Conservation (phyloP, 2,797 vertebrate species). For the Geotrypetes seraphini region DNA sequence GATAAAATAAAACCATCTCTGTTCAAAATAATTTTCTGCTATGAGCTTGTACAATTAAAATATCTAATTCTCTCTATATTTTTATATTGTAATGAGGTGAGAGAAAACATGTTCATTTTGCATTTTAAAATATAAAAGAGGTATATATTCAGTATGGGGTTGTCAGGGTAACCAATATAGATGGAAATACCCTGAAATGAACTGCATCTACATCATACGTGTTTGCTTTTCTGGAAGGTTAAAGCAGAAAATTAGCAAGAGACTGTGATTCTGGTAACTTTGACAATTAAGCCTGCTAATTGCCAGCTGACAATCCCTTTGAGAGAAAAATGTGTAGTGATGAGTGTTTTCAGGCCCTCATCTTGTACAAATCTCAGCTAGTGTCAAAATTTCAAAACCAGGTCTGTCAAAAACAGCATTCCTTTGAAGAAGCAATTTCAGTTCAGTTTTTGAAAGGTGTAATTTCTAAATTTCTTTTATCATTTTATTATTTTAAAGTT, state of each 20-base stretch:
- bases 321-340: background rate
- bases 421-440: background rate
- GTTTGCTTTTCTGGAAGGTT: conserved; percentile 11
- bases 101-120: background rate
- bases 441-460: background rate
- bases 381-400: background rate
- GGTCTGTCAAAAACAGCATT: background rate
- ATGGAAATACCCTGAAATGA: conserved; percentile 20
- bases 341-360: background rate
- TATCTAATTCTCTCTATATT: background rate
- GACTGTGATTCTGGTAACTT: conserved; percentile 22
- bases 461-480: too few relatives aligned
- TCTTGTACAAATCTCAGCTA: background rate
- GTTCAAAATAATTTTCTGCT: conserved; percentile 2
- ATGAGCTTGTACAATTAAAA: background rate
- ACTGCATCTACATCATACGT: conserved; percentile 16
- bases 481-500: too few relatives aligned
- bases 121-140: too few relatives aligned
- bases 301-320: conserved; percentile 6
- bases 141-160: conserved; percentile 14
- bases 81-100: background rate
- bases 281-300: conserved; percentile 28
- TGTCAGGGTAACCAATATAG: conserved; percentile 32
- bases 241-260: conserved; percentile 29
- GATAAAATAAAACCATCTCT: too few relatives aligned